phyloP scores from a whole-genome alignment of 1,140 invertebrate species.

The Drosophila lowei region DNA sequence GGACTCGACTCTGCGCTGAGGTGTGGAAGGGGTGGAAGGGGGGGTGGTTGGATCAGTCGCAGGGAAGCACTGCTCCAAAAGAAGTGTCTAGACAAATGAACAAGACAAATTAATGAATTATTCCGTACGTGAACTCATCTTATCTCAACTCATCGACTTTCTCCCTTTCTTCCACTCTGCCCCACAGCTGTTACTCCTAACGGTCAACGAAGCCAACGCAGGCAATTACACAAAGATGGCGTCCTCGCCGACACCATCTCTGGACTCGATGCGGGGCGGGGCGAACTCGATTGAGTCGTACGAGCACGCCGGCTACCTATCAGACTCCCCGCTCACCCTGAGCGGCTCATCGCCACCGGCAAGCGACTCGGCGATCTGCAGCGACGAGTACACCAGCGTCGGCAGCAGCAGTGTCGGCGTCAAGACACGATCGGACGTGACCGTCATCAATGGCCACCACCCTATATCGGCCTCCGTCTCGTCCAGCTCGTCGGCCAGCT shows the following conservation, averaged over 20 bases:
- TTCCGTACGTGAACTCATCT: neutral
- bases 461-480: slow-evolving; percentile 80
- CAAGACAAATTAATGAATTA: neutral
- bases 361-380: slow-evolving; percentile 90
- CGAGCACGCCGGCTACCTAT: slow-evolving; percentile 85
- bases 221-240: slow-evolving; percentile 68
- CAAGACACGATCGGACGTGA: slow-evolving; percentile 63
- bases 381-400: slow-evolving; percentile 84
- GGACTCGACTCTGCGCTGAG: neutral
- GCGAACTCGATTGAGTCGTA: slow-evolving; percentile 94
- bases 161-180: neutral
- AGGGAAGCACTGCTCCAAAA: neutral
- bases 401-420: slow-evolving; percentile 57
- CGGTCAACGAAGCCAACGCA: slow-evolving; percentile 48
- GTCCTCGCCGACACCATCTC: slow-evolving; percentile 92
- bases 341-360: slow-evolving; percentile 92
- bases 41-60: too few relatives aligned
- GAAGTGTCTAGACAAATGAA: too few relatives aligned
- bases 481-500: slow-evolving; percentile 73
- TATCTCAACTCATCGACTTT: neutral
- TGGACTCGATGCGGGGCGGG: slow-evolving; percentile 94
- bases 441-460: slow-evolving; percentile 74
- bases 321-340: slow-evolving; percentile 90
- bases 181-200: slow-evolving; percentile 54
- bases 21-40: neutral